phyloP scores from a whole-genome alignment of 2,888 invertebrate species.

The Drosophila kokeensis region DNA sequence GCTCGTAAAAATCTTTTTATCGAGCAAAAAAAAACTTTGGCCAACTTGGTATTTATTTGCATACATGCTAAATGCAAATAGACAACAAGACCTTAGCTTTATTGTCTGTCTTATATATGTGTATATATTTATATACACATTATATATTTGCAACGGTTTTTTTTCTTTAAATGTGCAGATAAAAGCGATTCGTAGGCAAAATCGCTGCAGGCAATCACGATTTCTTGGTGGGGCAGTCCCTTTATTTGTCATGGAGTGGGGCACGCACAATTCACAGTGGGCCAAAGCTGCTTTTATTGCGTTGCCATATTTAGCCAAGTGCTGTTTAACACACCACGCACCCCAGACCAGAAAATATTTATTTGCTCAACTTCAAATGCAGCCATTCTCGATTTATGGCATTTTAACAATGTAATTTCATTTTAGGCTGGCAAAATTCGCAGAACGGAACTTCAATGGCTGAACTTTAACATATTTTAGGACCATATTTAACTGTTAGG shows the following conservation, averaged over 20 bases:
- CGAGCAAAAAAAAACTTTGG: conserved; percentile 40
- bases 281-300: conserved; percentile 53
- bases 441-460: conserved; percentile 12
- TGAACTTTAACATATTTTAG: conserved; percentile 13
- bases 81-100: conserved; percentile 27
- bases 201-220: conserved; percentile 64
- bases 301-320: conserved; percentile 17
- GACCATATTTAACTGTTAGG: neutral
- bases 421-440: conserved; percentile 4
- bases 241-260: conserved; percentile 14
- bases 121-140: conserved; percentile 34
- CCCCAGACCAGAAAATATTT: conserved; percentile 29
- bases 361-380: conserved; percentile 60
- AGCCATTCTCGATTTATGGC: conserved; percentile 26
- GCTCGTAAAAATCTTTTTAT: conserved; percentile 56
- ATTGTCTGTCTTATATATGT: conserved; percentile 20
- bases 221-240: conserved; percentile 53
- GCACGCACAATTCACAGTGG: conserved; percentile 40
- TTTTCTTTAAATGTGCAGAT: conserved; percentile 43
- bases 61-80: conserved; percentile 62
- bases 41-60: conserved; percentile 48
- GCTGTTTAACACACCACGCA: conserved; percentile 22
- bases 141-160: conserved; percentile 20
- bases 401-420: conserved; percentile 26
- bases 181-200: conserved; percentile 49